Evolutionary conservation across 2,113 vertebrate species (phyloP).

Genomic region (Cyprinodon tularosa): DNA sequence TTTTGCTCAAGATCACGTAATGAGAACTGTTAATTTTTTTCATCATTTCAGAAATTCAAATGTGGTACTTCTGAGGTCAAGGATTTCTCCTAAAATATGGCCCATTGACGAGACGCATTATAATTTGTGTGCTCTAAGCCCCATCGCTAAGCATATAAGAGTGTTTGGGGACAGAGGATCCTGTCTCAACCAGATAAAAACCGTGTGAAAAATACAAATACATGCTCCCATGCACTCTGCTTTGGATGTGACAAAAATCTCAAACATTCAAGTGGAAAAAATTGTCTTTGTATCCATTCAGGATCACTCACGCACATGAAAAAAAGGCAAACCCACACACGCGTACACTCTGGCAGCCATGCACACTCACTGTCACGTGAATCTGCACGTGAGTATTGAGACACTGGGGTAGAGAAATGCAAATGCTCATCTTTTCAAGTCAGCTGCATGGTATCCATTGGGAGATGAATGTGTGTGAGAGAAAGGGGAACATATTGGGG

Average conservation of each 20-base stretch:
- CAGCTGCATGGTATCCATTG: slow-evolving; percentile 57
- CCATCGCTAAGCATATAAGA: slow-evolving; percentile 43
- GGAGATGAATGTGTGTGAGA: slow-evolving; percentile 50
- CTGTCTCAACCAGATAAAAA: slow-evolving; percentile 23
- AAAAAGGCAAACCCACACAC: slow-evolving; percentile 4
- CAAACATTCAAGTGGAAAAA: slow-evolving; percentile 35
- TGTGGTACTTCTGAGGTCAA: slow-evolving; percentile 18
- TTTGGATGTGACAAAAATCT: slow-evolving; percentile 19
- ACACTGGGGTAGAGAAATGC: slow-evolving; percentile 66
- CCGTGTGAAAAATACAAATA: slow-evolving; percentile 46
- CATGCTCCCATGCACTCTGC: neutral
- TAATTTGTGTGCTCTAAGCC: slow-evolving; percentile 42
- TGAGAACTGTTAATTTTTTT: slow-evolving; percentile 8
- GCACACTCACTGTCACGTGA: slow-evolving; percentile 46
- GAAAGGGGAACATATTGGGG: slow-evolving; percentile 16
- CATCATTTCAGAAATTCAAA: slow-evolving; percentile 15
- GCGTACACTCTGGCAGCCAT: neutral
- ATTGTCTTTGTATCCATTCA: slow-evolving; percentile 1
- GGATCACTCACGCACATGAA: slow-evolving; percentile 16
- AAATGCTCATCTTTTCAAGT: slow-evolving; percentile 67
- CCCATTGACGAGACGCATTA: slow-evolving; percentile 33
- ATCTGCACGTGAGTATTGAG: slow-evolving; percentile 61
- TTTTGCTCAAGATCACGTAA: neutral
- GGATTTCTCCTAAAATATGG: slow-evolving; percentile 29
- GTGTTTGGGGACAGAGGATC: slow-evolving; percentile 41